Base-by-base conservation (phyloP, 1,140 invertebrate genomes). In the Pogonognathellus flavescens region DNA sequence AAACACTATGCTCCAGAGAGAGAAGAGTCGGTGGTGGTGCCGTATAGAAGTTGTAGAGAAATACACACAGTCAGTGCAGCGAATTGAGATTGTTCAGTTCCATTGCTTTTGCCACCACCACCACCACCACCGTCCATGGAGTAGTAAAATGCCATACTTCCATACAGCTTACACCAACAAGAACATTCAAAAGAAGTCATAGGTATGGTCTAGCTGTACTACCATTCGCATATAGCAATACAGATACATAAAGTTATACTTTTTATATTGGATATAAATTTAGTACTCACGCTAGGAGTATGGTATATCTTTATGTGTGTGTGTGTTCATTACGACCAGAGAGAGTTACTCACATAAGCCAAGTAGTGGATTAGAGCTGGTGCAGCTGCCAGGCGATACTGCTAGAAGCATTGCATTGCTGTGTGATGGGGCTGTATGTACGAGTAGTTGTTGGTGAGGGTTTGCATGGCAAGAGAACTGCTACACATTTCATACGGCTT, bases 401-500 rank as follows among this genome's bases (percentile, higher is more conserved):
- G 25, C 60, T 25, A 25, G 25, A 25, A 66, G 25, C 22, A 25
- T 25, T 25, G 20, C 60, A 22, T 22, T 62, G 60, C 7, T 59
- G 9, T 11, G 13, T 62, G 59, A 62, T 62, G 59, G 13, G 66
- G 66, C 14, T 70, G 25, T 50, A 49, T 76, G 14, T 76, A 76
- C 41, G 49, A 49, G 53, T 57, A 57, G 41, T 76, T 76, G 70
- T 76, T 76, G 70, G 70, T 76, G 49, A 41, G 70, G 16, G 25
- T 72, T 49, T 66, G 62, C 62, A 66, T 66, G 20, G 25, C 22
- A 25, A 66, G 20, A 66, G 14, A 66, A 66, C 70, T n/a, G n/a
- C n/a, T 41, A 31, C 70, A 76, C 70, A 82, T 82, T 82, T 82
- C 60, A 20, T 59, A 82, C 81, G 81, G 53, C 55, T 57, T 82